Conservation (phyloP, 2,797 vertebrate species). For the Furcifer pardalis region DNA sequence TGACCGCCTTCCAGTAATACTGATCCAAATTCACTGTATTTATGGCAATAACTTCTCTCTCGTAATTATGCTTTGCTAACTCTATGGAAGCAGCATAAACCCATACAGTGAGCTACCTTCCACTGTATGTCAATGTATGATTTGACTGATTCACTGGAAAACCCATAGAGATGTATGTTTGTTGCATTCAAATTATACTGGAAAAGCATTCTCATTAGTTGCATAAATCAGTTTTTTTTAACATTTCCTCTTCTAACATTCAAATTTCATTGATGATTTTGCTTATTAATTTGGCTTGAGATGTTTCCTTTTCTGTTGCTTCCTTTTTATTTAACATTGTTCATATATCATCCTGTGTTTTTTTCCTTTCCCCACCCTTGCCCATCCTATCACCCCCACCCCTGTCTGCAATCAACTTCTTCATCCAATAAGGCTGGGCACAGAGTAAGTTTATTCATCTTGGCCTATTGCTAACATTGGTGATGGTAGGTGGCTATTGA, state of each 20-base stretch:
- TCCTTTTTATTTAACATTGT: slow-evolving; percentile 81
- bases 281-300: slow-evolving; percentile 81
- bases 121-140: not conserved
- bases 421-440: slow-evolving; percentile 93
- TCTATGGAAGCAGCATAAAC: not conserved
- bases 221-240: slow-evolving; percentile 56
- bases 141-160: not conserved
- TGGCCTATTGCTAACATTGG: slow-evolving; percentile 74
- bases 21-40: not conserved
- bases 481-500: not conserved
- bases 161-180: not conserved
- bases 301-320: slow-evolving; percentile 80
- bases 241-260: slow-evolving; percentile 77
- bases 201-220: slow-evolving; percentile 33
- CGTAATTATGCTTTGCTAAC: slow-evolving; percentile 10
- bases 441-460: slow-evolving; percentile 94
- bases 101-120: not conserved
- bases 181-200: not conserved
- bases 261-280: slow-evolving; percentile 79
- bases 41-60: not conserved
- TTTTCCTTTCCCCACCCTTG: slow-evolving; percentile 67
- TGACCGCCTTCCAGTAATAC: not conserved
- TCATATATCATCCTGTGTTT: slow-evolving; percentile 82
- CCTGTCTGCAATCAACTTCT: slow-evolving; percentile 90
- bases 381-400: slow-evolving; percentile 23